Evolutionary conservation across 2,113 vertebrate species (phyloP), one percentile per base, ranked within the genome.

Genomic region (Emydocephalus ijimae): DNA sequence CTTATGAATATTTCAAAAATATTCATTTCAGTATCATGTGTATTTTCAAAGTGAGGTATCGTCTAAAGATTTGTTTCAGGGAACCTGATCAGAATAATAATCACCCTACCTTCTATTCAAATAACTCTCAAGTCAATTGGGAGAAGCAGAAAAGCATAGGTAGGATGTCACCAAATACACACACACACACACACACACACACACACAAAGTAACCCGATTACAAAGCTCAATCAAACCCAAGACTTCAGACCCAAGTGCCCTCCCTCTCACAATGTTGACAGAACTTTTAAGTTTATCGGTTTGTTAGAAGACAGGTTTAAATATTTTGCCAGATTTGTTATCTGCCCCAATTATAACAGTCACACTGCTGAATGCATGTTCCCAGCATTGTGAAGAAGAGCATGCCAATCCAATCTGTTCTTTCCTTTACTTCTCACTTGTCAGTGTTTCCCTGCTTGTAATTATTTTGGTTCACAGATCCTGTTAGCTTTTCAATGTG

Each of bases 241-340:
- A 81, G 18, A 43, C 34, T 43, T 81, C 90, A 64, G 6, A 57
- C 48, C 54, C 90, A 11, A 21, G 18, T 18, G 43, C 89, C 59
- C 45, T 15, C 18, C 2, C 14, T 14, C 55, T 29, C 92, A 86
- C 93, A 91, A 90, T 90, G 92, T 95, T 96, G 95, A 95, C 90
- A 95, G 96, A 93, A 95, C 93, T 96, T 96, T 96, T 93, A 96
- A 95, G 93, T 94, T 96, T 95, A 92, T 95, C 94, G 92, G 23
- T 94, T 94, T 94, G 74, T 93, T 96, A 96, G 93, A 95, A 94
- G 93, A 89, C 88, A 94, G 93, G 87, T 95, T 97, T 92, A 96
- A 96, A 95, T 85, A 94, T 96, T 96, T 96, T 97, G 92, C 92
- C 93, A 89, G 92, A 96, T 93, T 91, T 95, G 94, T 94, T 95